Evolutionary conservation across 2,797 vertebrate species (phyloP).

Genomic region (Darevskia mixta): DNA sequence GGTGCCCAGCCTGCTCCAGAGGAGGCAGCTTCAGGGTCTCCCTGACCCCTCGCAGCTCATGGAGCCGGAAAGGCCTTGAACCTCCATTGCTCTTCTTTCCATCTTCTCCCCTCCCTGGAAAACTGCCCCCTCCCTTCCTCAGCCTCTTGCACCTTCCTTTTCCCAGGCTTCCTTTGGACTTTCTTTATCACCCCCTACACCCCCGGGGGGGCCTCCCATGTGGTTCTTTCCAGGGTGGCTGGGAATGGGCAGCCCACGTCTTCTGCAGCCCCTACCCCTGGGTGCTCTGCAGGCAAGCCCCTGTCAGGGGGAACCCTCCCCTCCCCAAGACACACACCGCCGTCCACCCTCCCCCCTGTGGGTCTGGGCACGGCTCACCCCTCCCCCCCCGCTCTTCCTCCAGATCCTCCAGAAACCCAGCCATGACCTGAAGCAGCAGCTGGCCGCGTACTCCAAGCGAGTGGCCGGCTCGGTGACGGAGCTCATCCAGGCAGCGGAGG

Average conservation of each 20-base stretch:
- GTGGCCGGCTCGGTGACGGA: constrained; percentile 90
- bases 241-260: neutral
- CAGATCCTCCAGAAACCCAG: constrained; percentile 90
- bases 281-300: no score
- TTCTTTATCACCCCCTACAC: no score
- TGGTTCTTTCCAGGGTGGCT: no score
- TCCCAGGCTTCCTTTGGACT: no score
- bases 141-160: no score
- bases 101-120: no score
- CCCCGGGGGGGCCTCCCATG: no score
- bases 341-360: neutral
- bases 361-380: neutral
- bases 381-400: rapidly evolving
- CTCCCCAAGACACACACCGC: neutral
- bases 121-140: no score
- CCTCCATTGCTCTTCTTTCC: no score
- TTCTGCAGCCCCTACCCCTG: neutral
- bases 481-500: constrained; percentile 91
- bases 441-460: constrained; percentile 86
- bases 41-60: no score
- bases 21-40: neutral
- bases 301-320: no score
- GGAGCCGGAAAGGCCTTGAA: no score
- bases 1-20: neutral
- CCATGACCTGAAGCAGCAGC: constrained; percentile 88